These are phyloP conservation scores for Chrysocyon brachyurus DNA, from an alignment of 2,797 vertebrate genomes.

Conservation along the genomic window DNA sequence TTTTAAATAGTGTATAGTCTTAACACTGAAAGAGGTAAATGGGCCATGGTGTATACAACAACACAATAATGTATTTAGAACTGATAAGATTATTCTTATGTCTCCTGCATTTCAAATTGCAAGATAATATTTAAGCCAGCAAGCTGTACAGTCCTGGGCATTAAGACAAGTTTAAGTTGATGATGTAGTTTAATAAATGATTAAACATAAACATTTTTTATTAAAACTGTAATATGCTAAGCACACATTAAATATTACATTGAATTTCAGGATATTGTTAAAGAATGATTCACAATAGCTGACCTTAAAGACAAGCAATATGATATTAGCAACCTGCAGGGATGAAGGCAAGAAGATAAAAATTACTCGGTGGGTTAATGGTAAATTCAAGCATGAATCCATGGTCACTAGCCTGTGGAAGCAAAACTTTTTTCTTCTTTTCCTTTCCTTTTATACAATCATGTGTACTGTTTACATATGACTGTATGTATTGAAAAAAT, in stretches of 20 bases:
- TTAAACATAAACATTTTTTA: conserved; percentile 3
- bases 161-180: not conserved
- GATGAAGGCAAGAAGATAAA: not conserved
- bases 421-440: not conserved
- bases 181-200: not conserved
- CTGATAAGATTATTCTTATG: not conserved
- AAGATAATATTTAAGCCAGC: not conserved
- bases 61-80: not conserved
- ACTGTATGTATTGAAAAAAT: not conserved
- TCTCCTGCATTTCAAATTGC: not conserved
- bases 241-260: not conserved
- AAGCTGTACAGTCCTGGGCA: not conserved
- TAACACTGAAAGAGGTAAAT: conserved; percentile 15
- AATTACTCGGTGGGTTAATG: not conserved
- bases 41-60: not conserved
- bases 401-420: not conserved
- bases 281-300: not conserved
- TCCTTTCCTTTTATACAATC: not conserved
- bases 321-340: not conserved
- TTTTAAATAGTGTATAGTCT: not conserved
- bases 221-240: not conserved
- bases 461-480: not conserved
- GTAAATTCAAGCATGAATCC: not conserved
- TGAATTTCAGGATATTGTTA: not conserved
- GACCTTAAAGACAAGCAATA: not conserved